Conservation (phyloP, 2,113 vertebrate species). For the Megaceryle torquata region DNA sequence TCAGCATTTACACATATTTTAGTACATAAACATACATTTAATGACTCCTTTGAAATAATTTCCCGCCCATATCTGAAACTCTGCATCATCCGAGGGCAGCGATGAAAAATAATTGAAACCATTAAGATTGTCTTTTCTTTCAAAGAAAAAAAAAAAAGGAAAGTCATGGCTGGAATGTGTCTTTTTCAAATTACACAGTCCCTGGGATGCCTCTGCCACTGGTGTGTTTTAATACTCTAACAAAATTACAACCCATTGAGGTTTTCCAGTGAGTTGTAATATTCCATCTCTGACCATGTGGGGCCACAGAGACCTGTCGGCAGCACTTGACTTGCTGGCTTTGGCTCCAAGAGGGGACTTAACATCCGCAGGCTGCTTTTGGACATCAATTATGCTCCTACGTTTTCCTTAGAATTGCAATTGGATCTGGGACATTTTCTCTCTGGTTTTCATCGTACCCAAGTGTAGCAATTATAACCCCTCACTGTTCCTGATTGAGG, state of each 20-base stretch:
- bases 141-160: background rate
- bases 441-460: background rate
- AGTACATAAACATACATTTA: conserved; percentile 2
- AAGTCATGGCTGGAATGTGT: background rate
- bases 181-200: conserved; percentile 17
- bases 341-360: background rate
- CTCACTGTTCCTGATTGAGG: background rate
- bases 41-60: conserved; percentile 27
- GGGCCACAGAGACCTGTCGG: background rate
- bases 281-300: background rate
- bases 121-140: conserved; percentile 37
- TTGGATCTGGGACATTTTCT: background rate
- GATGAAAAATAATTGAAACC: conserved; percentile 51
- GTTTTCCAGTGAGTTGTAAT: background rate
- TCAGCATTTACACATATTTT: conserved; percentile 37
- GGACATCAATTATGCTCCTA: background rate
- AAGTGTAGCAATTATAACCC: background rate
- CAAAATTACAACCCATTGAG: background rate
- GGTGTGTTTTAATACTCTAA: conserved; percentile 8
- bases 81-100: background rate
- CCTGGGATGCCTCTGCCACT: conserved; percentile 11
- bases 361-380: background rate
- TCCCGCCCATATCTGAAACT: conserved; percentile 29
- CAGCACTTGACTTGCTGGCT: background rate
- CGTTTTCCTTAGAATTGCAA: background rate